Percentiles rank a stretch among this genome's conserved stretches.
phyloP scores from a whole-genome alignment of 2,113 vertebrate species.

The Stegastes partitus region DNA sequence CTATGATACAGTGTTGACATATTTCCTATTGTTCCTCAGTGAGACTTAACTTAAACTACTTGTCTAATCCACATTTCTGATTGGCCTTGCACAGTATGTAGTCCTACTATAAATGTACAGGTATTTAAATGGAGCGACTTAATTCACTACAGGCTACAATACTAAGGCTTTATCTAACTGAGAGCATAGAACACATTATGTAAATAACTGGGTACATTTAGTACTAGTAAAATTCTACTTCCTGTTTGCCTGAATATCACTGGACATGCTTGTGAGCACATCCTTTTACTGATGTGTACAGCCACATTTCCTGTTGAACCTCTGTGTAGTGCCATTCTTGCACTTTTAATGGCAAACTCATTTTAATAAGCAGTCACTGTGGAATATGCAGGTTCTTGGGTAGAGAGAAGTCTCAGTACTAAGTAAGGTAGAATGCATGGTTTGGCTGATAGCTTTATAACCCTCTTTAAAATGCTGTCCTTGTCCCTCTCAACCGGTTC shows the following conservation, averaged over 20 bases:
- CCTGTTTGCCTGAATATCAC: neutral
- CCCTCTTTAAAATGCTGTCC: constrained; percentile 52
- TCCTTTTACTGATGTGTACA: neutral
- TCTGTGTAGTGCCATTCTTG: neutral
- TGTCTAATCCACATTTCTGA: no score
- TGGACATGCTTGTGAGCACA: neutral
- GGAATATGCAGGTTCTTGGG: neutral
- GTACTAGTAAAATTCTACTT: neutral
- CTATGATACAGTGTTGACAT: no score
- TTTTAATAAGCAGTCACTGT: constrained; percentile 17
- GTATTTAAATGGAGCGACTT: no score
- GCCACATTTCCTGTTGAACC: neutral
- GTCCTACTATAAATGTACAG: no score
- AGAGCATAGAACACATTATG: neutral
- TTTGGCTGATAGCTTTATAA: constrained; percentile 57
- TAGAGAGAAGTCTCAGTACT: constrained; percentile 8
- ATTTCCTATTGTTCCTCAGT: no score
- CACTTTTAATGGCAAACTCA: constrained; percentile 15
- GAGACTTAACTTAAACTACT: no score
- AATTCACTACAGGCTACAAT: no score
- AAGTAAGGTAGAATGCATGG: constrained; percentile 44
- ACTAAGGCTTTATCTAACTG: neutral
- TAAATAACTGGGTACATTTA: neutral
- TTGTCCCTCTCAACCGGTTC: constrained; percentile 40
- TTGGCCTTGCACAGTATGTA: no score